A percentile compares a stretch with the other conserved stretches of the same genome.
phyloP scores from a whole-genome alignment of 2,113 vertebrate species.

The Myrmecobius fasciatus region DNA sequence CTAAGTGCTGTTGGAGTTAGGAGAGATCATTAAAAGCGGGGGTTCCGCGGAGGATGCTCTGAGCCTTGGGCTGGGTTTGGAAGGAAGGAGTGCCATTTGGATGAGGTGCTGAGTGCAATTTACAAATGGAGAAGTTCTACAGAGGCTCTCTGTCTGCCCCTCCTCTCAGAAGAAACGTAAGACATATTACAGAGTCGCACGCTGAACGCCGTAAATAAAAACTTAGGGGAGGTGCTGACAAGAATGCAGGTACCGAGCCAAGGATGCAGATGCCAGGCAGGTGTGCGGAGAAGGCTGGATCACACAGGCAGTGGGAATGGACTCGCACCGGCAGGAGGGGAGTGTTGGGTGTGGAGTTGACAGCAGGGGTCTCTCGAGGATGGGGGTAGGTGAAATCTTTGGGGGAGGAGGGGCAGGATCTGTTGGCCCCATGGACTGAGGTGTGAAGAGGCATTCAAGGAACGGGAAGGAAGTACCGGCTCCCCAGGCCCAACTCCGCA shows the following conservation, averaged over 20 bases:
- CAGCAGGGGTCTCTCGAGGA: background rate
- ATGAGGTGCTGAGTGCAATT: background rate
- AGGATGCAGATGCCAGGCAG: constrained; percentile 2
- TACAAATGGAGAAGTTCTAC: background rate
- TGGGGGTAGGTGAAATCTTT: background rate
- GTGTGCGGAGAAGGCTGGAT: background rate
- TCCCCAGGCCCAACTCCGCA: background rate
- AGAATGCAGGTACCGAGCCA: background rate
- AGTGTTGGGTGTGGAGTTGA: background rate
- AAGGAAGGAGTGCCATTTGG: background rate
- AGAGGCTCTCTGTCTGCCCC: background rate
- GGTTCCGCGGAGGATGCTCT: background rate
- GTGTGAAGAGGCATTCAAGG: constrained; percentile 1
- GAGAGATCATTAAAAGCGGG: background rate
- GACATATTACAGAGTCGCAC: background rate
- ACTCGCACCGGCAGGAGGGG: background rate
- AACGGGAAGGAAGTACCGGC: background rate
- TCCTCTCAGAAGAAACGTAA: background rate
- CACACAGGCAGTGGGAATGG: background rate
- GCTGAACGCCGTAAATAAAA: background rate
- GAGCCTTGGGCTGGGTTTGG: background rate
- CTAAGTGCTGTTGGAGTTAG: background rate
- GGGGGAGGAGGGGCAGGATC: background rate
- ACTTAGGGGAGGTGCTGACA: background rate
- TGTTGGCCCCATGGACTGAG: background rate